Conservation (phyloP, 1,140 invertebrate genomes). For the Drosophila kanapiae region DNA sequence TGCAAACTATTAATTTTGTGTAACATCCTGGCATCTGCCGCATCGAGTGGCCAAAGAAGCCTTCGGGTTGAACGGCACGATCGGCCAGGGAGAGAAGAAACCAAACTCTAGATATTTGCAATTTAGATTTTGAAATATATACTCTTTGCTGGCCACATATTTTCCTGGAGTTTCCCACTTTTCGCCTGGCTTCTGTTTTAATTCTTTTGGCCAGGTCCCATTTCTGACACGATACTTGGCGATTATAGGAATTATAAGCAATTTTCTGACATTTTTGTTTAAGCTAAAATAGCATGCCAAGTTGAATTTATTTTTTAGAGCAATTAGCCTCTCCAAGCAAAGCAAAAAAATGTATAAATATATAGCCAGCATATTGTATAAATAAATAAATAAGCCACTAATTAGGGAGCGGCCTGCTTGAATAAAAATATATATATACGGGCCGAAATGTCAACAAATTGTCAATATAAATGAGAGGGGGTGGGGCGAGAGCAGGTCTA, state of each 20-base stretch:
- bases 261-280: slow-evolving; percentile 31
- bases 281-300: slow-evolving; percentile 28
- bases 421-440: slow-evolving; percentile 10
- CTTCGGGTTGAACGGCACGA: slow-evolving; percentile 62
- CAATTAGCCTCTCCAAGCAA: slow-evolving; percentile 9
- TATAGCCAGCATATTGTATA: slow-evolving; percentile 18
- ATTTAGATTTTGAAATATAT: slow-evolving; percentile 57
- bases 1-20: slow-evolving; percentile 81
- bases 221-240: slow-evolving; percentile 29
- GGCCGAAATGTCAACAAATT: slow-evolving; percentile 70
- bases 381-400: slow-evolving; percentile 60
- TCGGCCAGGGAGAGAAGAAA: slow-evolving; percentile 23
- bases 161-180: slow-evolving; percentile 12
- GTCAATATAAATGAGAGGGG: slow-evolving; percentile 52
- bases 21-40: slow-evolving; percentile 74
- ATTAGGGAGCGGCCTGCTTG: slow-evolving; percentile 61
- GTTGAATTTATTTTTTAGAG: slow-evolving; percentile 30
- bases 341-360: slow-evolving; percentile 25
- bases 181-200: slow-evolving; percentile 25
- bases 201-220: slow-evolving; percentile 6
- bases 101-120: slow-evolving; percentile 50
- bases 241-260: slow-evolving; percentile 37
- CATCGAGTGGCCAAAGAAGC: slow-evolving; percentile 59
- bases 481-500: slow-evolving; percentile 31
- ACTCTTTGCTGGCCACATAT: slow-evolving; percentile 21